Base-by-base conservation (phyloP, 2,888 invertebrate species). In the Polydrusus tereticollis region DNA sequence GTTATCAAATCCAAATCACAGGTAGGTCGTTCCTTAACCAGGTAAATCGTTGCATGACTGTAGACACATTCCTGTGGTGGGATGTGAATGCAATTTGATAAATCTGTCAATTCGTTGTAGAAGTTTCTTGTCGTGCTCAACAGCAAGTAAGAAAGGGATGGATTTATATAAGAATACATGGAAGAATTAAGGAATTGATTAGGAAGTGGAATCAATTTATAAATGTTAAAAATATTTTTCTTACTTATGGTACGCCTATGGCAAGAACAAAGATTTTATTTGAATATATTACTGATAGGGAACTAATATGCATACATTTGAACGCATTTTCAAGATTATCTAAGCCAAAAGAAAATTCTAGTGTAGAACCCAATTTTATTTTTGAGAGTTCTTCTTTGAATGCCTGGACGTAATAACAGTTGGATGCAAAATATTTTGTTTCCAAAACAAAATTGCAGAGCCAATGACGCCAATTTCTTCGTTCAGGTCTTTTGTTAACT, bases 391-490 rank as follows among this genome's bases (percentile, higher is more conserved):
- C 41, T 60, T 8, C 14, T 38, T 1, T 23, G 60, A 41, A 38
- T 72, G 23, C 21, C 47, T 60, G 7, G 76, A 74, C n/a, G 72
- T 74, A 8, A 77, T 73, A 21, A 74, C 60, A 16, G 58, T 52
- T 12, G 73, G 75, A 59, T 77, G 74, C 16, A 77, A 33, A 50
- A 74, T 47, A 64, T 74, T 74, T 75, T 74, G 69, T 68, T 75
- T 74, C 1, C 57, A 55, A 70, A 75, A 77, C 20, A 75, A 57
- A 38, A 77, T 74, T 26, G 75, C 50, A n/a, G 70, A 69, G n/a
- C 72, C 73, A 16, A 71, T 67, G 7, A 65, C 50, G 52, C 75
- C 71, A 36, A 67, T 63, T 65, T 26, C 60, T 55, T 72, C 70
- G 38, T 67, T 64, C 21, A 75, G 55, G 57, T 77, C 74, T 8